A percentile compares a stretch with the other conserved stretches of the same genome.
phyloP scores from a whole-genome alignment of 2,113 vertebrate species.

The Centrocercus urophasianus region DNA sequence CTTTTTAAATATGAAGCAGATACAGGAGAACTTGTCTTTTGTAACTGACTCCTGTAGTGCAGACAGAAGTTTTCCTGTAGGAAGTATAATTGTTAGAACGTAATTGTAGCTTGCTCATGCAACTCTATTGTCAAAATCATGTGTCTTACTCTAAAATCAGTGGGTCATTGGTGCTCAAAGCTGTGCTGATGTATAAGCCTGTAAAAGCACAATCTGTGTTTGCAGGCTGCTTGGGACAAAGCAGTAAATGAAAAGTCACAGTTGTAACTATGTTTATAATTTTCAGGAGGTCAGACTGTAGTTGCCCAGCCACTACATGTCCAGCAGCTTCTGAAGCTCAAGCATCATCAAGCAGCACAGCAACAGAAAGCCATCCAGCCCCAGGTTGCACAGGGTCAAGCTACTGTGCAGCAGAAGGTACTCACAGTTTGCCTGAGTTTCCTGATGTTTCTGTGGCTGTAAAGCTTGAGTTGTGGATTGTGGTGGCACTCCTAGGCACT shows the following conservation, averaged over 20 bases:
- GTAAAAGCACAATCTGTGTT: conserved; percentile 4
- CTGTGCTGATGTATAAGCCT: not conserved
- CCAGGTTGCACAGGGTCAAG: conserved; percentile 81
- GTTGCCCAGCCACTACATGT: conserved; percentile 82
- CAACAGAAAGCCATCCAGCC: conserved; percentile 89
- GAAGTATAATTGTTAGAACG: not conserved
- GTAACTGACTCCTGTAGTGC: not conserved
- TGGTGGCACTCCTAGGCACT: not conserved
- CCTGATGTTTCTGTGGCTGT: not conserved
- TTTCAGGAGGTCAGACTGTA: conserved; percentile 81
- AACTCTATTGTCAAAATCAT: not conserved
- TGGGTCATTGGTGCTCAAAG: conserved; percentile 1
- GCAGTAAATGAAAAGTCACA: not conserved
- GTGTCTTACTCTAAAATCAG: conserved; percentile 10
- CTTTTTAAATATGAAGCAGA: not conserved
- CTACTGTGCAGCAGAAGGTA: conserved; percentile 89
- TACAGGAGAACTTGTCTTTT: not conserved
- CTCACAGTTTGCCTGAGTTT: not conserved
- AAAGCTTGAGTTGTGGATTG: not conserved
- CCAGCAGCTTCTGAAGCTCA: conserved; percentile 85
- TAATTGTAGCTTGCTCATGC: not conserved
- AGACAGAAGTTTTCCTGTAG: not conserved
- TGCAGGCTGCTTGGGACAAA: not conserved
- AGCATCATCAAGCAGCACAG: conserved; percentile 79
- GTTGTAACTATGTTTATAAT: not conserved